These are phyloP conservation scores for Tachyglossus aculeatus DNA, from an alignment of 2,797 vertebrate species.

Conservation along the genomic window DNA sequence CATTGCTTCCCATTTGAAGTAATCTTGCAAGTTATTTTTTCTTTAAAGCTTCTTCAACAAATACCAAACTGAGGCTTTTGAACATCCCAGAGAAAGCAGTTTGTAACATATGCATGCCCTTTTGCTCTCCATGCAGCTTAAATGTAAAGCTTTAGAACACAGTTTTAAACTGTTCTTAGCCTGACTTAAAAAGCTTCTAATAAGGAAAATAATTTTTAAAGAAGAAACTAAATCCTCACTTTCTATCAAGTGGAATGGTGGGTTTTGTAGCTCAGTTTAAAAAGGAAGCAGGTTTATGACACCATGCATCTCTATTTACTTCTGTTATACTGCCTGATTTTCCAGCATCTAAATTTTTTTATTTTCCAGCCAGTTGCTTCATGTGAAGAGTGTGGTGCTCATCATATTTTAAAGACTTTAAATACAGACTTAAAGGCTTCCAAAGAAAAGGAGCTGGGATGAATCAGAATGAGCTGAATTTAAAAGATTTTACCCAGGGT, in stretches of 20 bases:
- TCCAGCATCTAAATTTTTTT: not conserved
- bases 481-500: slow-evolving; percentile 41
- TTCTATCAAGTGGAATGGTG: slow-evolving; percentile 15
- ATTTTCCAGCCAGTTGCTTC: slow-evolving; percentile 13
- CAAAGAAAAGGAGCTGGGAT: slow-evolving; percentile 19
- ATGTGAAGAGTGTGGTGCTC: slow-evolving; percentile 12
- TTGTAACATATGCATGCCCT: not conserved
- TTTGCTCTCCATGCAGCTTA: not conserved
- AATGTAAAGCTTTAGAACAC: not conserved
- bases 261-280: not conserved
- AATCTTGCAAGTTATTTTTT: too few relatives aligned
- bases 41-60: too few relatives aligned
- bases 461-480: slow-evolving; percentile 12
- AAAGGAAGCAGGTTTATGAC: slow-evolving; percentile 33
- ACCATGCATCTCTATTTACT: slow-evolving; percentile 28
- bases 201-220: slow-evolving; percentile 23
- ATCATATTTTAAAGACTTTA: slow-evolving; percentile 43
- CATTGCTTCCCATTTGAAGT: too few relatives aligned
- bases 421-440: slow-evolving; percentile 30
- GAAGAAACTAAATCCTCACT: not conserved
- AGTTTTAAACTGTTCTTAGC: slow-evolving; percentile 15
- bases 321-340: slow-evolving; percentile 21
- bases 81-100: too few relatives aligned
- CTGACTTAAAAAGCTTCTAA: slow-evolving; percentile 14
- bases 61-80: too few relatives aligned